Conservation (phyloP, 92 coral and sea anemone species). For the Epizoanthus ramosus region DNA sequence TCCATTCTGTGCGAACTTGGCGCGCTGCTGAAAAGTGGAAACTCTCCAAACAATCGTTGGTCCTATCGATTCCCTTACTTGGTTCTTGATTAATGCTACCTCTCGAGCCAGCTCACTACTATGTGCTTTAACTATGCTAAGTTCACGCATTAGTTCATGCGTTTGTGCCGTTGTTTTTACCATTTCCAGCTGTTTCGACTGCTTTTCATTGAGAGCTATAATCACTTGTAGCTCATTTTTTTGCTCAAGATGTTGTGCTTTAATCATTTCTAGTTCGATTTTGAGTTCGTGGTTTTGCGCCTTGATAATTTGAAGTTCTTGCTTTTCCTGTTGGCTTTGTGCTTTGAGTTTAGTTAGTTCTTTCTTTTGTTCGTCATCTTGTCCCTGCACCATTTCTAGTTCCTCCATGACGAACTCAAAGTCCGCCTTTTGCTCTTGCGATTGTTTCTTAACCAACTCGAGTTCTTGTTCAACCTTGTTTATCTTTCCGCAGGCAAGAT, state of each 20-base stretch:
- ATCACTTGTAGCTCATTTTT: constrained; percentile 11
- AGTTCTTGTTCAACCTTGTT: constrained; percentile 3
- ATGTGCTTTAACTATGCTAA: constrained; percentile 17
- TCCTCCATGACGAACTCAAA: constrained; percentile 45
- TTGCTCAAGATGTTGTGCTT: constrained; percentile 37
- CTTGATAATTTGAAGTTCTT: constrained; percentile 19
- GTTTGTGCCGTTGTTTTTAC: constrained; percentile 23
- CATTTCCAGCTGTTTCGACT: constrained; percentile 27
- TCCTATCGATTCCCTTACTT: constrained; percentile 25
- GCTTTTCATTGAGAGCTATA: constrained; percentile 19
- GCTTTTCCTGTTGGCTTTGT: constrained; percentile 23
- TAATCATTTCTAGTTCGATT: constrained; percentile 26
- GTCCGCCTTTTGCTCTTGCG: constrained; percentile 29
- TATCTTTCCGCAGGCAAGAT: constrained; percentile 22
- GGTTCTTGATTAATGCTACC: background rate
- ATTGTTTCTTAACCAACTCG: constrained; percentile 24
- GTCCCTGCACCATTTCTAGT: constrained; percentile 37
- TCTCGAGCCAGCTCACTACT: constrained; percentile 18
- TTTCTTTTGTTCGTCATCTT: constrained; percentile 31
- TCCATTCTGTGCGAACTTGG: constrained; percentile 47
- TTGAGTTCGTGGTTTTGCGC: constrained; percentile 31
- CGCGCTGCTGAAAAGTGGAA: constrained; percentile 26
- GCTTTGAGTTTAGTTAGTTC: background rate
- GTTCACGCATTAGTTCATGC: constrained; percentile 31
- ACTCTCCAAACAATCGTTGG: constrained; percentile 64